Conservation (phyloP, 92 coral and sea anemone species). For the Palythoa heliodiscus region DNA sequence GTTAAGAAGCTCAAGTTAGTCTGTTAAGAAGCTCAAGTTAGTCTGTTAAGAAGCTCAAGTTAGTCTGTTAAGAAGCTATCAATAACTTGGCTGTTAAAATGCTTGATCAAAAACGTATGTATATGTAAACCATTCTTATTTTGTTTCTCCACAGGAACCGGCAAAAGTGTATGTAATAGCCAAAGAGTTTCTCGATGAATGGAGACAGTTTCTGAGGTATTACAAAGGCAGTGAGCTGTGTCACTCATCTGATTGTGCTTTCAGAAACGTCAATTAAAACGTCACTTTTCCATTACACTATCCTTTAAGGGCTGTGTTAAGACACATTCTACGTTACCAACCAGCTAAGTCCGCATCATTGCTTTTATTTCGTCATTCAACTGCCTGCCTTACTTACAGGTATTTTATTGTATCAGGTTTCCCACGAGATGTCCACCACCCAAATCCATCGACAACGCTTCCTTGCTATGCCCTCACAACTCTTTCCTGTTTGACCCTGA, state of each 20-base stretch:
- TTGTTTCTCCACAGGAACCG: constrained; percentile 52
- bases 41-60: too few species aligned
- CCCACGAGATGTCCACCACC: constrained; percentile 73
- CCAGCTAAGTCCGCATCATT: background rate
- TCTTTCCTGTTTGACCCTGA: constrained; percentile 82
- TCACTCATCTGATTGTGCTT: too few species aligned
- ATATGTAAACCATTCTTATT: background rate
- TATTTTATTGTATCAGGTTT: constrained; percentile 12
- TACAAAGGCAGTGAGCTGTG: background rate
- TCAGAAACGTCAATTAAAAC: too few species aligned
- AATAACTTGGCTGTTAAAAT: background rate
- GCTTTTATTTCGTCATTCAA: too few species aligned
- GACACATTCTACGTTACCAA: background rate
- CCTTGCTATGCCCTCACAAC: constrained; percentile 83
- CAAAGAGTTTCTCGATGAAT: constrained; percentile 80
- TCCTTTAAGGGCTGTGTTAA: too few species aligned
- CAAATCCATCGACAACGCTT: constrained; percentile 63
- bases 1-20: too few species aligned
- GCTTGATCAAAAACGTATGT: background rate
- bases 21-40: too few species aligned
- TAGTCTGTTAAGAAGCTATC: too few species aligned
- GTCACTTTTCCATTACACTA: too few species aligned
- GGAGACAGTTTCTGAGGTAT: constrained; percentile 93
- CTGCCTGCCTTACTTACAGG: background rate
- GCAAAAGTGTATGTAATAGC: constrained; percentile 60